phyloP scores from a whole-genome alignment of 2,888 invertebrate genomes.

The Ephialtes manifestator region DNA sequence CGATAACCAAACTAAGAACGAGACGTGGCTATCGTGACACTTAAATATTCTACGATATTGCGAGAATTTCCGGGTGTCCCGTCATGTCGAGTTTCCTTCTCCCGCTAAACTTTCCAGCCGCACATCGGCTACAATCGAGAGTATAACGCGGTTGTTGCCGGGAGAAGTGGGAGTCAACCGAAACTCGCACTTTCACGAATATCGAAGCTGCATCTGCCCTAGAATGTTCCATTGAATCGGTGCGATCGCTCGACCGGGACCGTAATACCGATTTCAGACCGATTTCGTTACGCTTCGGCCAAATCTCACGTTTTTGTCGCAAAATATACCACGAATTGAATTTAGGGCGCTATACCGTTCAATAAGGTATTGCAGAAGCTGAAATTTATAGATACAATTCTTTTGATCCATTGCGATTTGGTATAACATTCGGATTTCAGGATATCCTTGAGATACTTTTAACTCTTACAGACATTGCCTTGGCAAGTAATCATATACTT shows the following conservation, averaged over 20 bases:
- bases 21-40: conserved; percentile 71
- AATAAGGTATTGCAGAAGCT: not conserved
- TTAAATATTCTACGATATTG: conserved; percentile 78
- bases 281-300: conserved; percentile 2
- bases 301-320: conserved; percentile 8
- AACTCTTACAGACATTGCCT: not conserved
- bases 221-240: conserved; percentile 13
- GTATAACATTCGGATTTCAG: not conserved
- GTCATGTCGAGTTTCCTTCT: conserved; percentile 41
- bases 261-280: conserved; percentile 16
- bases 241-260: conserved; percentile 6
- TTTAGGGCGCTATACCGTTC: not conserved
- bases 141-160: conserved; percentile 21
- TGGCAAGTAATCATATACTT: not conserved
- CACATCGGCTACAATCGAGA: conserved; percentile 45
- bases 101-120: conserved; percentile 59
- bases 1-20: conserved; percentile 77
- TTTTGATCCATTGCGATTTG: not conserved
- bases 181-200: conserved; percentile 62
- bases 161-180: conserved; percentile 28
- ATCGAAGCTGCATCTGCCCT: conserved; percentile 47
- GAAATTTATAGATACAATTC: not conserved
- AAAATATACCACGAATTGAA: not conserved
- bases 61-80: conserved; percentile 48
- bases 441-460: not conserved